A percentile compares a stretch with the other conserved stretches of the same genome.
Conservation (phyloP, 2,113 vertebrate genomes). For the Apus apus region DNA sequence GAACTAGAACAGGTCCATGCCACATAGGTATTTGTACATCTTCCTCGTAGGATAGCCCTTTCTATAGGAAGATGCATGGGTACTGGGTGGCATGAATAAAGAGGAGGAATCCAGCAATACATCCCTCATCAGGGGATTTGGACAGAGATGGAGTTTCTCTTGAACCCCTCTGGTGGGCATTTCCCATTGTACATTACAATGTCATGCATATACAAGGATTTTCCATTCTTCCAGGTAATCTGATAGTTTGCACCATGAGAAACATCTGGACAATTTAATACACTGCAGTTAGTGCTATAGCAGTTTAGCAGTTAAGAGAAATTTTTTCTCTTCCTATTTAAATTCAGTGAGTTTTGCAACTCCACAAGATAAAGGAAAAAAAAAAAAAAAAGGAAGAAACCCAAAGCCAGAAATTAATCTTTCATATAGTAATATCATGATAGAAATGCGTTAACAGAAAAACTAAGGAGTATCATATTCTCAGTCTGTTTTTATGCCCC, state of each 20-base stretch:
- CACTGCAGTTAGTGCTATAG: background rate
- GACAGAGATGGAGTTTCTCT: background rate
- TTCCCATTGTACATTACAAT: background rate
- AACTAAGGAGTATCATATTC: background rate
- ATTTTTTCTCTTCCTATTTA: background rate
- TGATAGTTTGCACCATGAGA: background rate
- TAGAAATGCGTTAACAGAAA: constrained; percentile 16
- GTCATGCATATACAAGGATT: background rate
- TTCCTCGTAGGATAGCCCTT: background rate
- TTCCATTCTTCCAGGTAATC: background rate
- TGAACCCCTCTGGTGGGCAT: background rate
- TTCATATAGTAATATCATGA: background rate
- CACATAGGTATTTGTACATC: background rate
- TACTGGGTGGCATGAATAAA: background rate
- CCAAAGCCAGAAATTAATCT: constrained; percentile 17
- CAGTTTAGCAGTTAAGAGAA: background rate
- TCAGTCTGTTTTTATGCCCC: background rate
- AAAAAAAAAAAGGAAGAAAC: no score
- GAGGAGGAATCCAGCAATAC: background rate
- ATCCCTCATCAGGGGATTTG: background rate
- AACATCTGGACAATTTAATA: background rate
- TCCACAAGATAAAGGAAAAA: background rate
- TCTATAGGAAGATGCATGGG: background rate
- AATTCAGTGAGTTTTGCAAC: constrained; percentile 11
- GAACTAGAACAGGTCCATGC: background rate